Base-by-base conservation (phyloP, 2,797 vertebrate genomes). In the Channallabes apus region DNA sequence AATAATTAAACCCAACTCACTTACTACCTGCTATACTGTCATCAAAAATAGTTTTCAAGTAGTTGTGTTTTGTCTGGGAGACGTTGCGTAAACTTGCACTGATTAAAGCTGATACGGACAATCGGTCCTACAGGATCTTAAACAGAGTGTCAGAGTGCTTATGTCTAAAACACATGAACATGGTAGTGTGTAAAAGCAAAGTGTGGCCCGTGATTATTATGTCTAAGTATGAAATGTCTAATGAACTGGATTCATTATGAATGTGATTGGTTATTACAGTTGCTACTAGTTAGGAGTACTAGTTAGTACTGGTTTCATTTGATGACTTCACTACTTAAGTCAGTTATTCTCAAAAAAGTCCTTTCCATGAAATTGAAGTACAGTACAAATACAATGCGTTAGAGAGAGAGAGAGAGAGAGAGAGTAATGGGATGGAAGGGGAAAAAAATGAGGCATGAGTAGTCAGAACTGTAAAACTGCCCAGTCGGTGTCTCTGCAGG, bases 401-500 rank as follows among this genome's bases (percentile, higher is more conserved):
- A 46, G 46, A 46, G 46, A 46, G 9, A 46, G 9, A 11, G 46
- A 46, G 46, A 46, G 9, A n/a, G 14, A 24, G 6, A 64, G 73
- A 72, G 46, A 61, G n/a, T 46, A 18, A 64, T 27, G 32, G 27
- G 20, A 22, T 29, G 24, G 17, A 35, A 77, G 61, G 61, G 18
- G 51, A 22, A 65, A 51, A 38, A 24, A 46, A 29, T 65, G 32
- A 68, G 71, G 56, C 51, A 77, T 17, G 38, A 69, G 51, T 22
- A 22, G 75, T 79, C 75, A 15, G 51, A 77, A 58, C 27, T 67
- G 62, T 67, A 67, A 84, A 84, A 78, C 32, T 29, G 67, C 32
- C 64, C 22, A 69, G 83, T 79, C 64, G 41, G 22, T 79, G 62
- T 78, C 76, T 79, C 83, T 46, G 54, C 38, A 12, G 69, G 69